A percentile compares a stretch with the other conserved stretches of the same genome.
phyloP scores from a whole-genome alignment of 1,140 invertebrate species.

The Apis dorsata region DNA sequence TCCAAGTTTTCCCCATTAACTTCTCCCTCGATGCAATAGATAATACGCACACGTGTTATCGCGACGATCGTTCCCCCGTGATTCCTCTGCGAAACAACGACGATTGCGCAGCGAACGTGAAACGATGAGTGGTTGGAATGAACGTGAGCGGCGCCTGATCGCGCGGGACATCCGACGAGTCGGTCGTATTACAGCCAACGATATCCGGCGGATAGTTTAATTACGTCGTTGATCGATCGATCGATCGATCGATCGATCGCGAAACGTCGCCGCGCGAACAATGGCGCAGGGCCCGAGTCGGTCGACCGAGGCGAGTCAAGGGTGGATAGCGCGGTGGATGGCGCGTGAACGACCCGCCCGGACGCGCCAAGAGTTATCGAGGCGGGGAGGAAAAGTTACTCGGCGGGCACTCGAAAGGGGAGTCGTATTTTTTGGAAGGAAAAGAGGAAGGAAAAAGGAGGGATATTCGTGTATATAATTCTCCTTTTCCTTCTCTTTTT shows the following conservation, averaged over 20 bases:
- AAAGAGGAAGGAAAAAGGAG: neutral
- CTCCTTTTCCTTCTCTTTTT: too few species aligned
- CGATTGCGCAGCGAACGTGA: slow-evolving; percentile 41
- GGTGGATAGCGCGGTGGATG: too few species aligned
- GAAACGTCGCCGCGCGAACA: too few species aligned
- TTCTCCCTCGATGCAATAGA: too few species aligned
- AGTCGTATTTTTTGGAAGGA: neutral
- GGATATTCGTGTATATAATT: too few species aligned
- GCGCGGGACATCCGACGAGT: slow-evolving; percentile 34
- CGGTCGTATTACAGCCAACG: neutral
- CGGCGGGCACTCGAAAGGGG: neutral
- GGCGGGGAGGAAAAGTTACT: neutral
- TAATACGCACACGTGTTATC: too few species aligned
- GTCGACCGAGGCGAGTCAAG: too few species aligned
- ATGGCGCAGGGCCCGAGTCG: too few species aligned
- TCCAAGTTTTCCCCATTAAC: too few species aligned
- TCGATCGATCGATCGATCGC: too few species aligned
- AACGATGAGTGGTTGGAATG: slow-evolving; percentile 74
- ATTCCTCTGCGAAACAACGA: slow-evolving; percentile 58
- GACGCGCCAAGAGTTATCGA: neutral
- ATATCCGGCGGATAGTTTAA: slow-evolving; percentile 16
- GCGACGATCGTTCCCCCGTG: neutral
- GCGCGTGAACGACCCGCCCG: neutral
- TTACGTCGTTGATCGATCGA: too few species aligned
- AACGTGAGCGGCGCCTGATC: slow-evolving; percentile 59